Evolutionary conservation across 2,888 invertebrate genomes (phyloP).

Genomic region (Zygogramma bicolorata): DNA sequence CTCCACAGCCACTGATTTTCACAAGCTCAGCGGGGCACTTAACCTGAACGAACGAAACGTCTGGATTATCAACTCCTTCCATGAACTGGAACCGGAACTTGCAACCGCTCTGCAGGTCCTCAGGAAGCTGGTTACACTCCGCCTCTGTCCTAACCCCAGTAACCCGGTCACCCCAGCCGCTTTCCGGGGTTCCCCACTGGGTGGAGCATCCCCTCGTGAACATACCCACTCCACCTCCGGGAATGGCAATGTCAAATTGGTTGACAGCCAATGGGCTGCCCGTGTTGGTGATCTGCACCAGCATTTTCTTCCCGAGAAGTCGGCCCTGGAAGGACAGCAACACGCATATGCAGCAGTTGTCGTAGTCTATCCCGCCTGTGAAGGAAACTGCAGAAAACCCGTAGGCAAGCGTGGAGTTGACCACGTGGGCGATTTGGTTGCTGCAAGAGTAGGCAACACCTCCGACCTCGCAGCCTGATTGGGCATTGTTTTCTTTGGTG

Average conservation of each 20-base stretch:
- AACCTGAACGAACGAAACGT: constrained; percentile 36
- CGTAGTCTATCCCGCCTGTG: constrained; percentile 31
- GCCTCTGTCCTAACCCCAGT: constrained; percentile 14
- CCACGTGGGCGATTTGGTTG: constrained; percentile 20
- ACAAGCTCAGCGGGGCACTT: constrained; percentile 38
- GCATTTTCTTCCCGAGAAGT: constrained; percentile 27
- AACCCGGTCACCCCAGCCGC: constrained; percentile 10
- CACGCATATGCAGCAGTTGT: constrained; percentile 44
- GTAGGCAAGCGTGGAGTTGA: constrained; percentile 28
- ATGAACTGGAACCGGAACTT: constrained; percentile 38
- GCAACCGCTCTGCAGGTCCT: constrained; percentile 36
- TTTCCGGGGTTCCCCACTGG: constrained; percentile 6
- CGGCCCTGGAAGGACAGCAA: constrained; percentile 39
- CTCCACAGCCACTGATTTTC: constrained; percentile 28
- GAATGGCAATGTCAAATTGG: constrained; percentile 30
- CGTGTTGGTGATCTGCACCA: constrained; percentile 27
- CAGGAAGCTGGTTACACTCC: constrained; percentile 36
- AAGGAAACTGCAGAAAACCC: constrained; percentile 36
- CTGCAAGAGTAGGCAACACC: constrained; percentile 29
- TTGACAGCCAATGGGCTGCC: constrained; percentile 21
- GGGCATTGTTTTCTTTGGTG: constrained; percentile 10
- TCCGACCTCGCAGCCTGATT: constrained; percentile 25
- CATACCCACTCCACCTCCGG: constrained; percentile 19
- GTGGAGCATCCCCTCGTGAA: not conserved
- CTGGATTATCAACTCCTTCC: constrained; percentile 39